These are phyloP conservation scores for Cuniculus paca DNA, from an alignment of 2,797 vertebrate species.

Conservation along the genomic window DNA sequence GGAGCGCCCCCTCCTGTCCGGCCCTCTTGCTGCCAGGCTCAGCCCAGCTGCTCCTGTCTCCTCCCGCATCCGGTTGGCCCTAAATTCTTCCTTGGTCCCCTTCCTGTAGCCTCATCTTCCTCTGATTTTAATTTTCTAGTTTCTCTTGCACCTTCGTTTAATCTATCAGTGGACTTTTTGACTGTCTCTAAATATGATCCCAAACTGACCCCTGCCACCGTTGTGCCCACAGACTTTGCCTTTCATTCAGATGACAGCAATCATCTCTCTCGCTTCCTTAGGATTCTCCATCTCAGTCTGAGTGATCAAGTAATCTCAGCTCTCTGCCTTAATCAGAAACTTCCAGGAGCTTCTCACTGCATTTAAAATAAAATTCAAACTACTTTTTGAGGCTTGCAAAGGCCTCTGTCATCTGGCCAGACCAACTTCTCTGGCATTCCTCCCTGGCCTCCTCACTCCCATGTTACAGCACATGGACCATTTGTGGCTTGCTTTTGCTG, in stretches of 20 bases:
- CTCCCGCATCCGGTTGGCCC: neutral
- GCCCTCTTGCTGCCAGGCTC: neutral
- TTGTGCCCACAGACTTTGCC: neutral
- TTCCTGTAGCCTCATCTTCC: neutral
- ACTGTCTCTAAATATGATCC: neutral
- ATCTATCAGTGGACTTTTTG: neutral
- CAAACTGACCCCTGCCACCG: neutral
- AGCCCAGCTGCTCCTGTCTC: neutral
- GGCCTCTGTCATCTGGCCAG: neutral
- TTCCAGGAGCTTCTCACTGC: neutral
- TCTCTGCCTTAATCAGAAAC: neutral
- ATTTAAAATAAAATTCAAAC: neutral
- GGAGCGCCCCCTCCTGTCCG: neutral
- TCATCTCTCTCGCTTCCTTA: neutral
- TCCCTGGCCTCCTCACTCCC: too few species aligned
- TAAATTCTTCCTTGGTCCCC: neutral
- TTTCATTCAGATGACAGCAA: neutral
- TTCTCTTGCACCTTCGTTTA: neutral
- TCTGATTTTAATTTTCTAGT: neutral
- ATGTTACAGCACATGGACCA: fast-evolving
- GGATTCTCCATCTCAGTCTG: neutral
- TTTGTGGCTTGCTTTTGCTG: neutral
- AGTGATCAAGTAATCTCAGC: neutral
- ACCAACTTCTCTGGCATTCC: neutral
- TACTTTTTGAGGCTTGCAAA: neutral